Evolutionary conservation across 2,113 vertebrate species (phyloP), one percentile per base, ranked within the genome.

Genomic region (Carettochelys insculpta): DNA sequence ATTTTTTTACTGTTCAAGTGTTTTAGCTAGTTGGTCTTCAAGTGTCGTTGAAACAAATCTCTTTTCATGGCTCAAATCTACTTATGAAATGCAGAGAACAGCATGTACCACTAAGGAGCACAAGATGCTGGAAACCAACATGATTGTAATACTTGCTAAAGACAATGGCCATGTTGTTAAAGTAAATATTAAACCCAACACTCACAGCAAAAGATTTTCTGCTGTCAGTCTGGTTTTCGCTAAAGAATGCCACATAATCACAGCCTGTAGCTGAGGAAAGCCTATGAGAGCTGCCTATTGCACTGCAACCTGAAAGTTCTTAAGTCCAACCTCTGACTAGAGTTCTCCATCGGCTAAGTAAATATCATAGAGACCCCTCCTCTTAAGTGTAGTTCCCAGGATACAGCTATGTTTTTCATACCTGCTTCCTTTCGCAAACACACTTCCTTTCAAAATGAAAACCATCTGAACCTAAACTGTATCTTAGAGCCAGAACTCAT

Each of bases 401-500:
- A 51, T 94, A 61, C 25, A 92, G 83, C 88, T 92, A 53, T 77
- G 73, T 86, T 80, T 93, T 48, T 88, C 79, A 38, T 77, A 76
- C 65, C 89, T 71, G 76, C 83, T 96, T 96, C 91, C 87, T 96
- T 95, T 96, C 77, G 89, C 94, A 94, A 94, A 92, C 77, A 61
- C 38, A 87, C 79, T 81, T 91, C 91, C 90, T 95, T 96, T 91
- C 95, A 93, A 90, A 97, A 96, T 95, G 93, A 95, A 82, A 94
- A 94, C 81, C 92, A 95, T 89, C 90, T 93, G 91, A 96, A 94
- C 90, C 80, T 17, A 93, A 90, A 91, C 56, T 92, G 56, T 92
- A 77, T 95, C 88, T 95, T 88, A 92, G 94, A 95, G 95, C 96
- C 91, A 95, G 94, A 93, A 96, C 91, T 85, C 93, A 77, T 91